Percentiles rank a stretch among this genome's conserved stretches.
These are phyloP conservation scores for Pachyrhynchus sulphureomaculatus DNA, from an alignment of 1,140 invertebrate species.

Conservation along the genomic window DNA sequence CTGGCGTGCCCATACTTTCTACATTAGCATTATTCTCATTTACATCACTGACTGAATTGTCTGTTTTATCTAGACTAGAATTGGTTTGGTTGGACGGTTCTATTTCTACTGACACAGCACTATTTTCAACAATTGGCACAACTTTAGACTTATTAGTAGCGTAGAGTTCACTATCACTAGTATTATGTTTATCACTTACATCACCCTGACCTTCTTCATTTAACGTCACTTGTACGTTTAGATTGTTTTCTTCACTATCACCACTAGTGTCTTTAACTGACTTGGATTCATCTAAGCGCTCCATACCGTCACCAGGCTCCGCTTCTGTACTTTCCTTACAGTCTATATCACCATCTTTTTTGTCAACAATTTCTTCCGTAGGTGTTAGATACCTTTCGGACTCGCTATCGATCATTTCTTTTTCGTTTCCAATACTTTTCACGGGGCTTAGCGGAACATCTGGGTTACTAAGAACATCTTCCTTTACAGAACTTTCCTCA, in stretches of 20 bases:
- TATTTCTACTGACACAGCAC: conserved; percentile 54
- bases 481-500: neutral
- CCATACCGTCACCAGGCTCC: neutral
- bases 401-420: conserved; percentile 45
- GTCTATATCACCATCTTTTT: conserved; percentile 38
- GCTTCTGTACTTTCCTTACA: conserved; percentile 1
- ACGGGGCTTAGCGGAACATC: conserved; percentile 9
- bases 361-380: conserved; percentile 46
- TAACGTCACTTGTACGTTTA: neutral
- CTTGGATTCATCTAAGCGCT: conserved; percentile 21
- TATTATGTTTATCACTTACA: conserved; percentile 32
- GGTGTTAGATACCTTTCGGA: conserved; percentile 46
- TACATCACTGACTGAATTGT: conserved; percentile 38
- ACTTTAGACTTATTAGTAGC: conserved; percentile 35
- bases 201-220: conserved; percentile 30
- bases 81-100: conserved; percentile 61
- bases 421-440: conserved; percentile 23
- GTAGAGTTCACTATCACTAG: conserved; percentile 39
- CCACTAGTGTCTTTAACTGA: conserved; percentile 14
- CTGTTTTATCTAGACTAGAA: conserved; percentile 56
- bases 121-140: conserved; percentile 53
- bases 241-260: conserved; percentile 8
- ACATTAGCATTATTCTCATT: conserved; percentile 47
- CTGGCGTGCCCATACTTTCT: conserved; percentile 49
- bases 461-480: neutral